Percentiles rank a stretch among this genome's conserved stretches.
Conservation (phyloP, 2,113 vertebrate species). For the Lophura nycthemera region DNA sequence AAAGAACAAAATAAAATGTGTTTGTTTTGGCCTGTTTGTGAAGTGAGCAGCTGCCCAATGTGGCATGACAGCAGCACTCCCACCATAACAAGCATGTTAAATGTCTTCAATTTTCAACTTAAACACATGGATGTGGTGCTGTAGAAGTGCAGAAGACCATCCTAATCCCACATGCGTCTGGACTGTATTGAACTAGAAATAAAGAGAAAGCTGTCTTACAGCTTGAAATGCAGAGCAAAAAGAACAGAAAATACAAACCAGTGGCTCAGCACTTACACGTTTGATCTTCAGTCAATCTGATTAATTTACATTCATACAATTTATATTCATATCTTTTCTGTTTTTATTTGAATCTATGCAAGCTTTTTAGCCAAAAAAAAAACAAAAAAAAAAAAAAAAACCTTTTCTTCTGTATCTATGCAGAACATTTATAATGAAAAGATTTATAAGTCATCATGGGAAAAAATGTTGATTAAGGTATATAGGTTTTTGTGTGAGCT, state of each 20-base stretch:
- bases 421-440: neutral
- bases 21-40: neutral
- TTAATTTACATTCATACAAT: neutral
- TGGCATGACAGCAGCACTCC: neutral
- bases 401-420: neutral
- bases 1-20: neutral
- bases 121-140: neutral
- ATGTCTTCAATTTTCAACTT: neutral
- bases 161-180: neutral
- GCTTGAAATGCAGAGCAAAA: conserved; percentile 17
- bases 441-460: neutral
- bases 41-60: neutral
- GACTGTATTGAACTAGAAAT: neutral
- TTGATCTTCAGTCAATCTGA: neutral
- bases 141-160: neutral
- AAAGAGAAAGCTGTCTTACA: neutral
- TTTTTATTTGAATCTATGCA: neutral
- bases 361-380: neutral
- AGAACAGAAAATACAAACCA: neutral
- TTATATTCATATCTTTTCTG: neutral
- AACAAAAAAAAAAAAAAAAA: neutral
- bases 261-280: neutral
- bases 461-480: neutral
- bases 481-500: neutral
- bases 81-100: neutral